A percentile compares a stretch with the other conserved stretches of the same genome.
These are phyloP conservation scores for Epizoanthus ramosus DNA, from an alignment of 92 coral and sea anemone genomes.

Conservation along the genomic window DNA sequence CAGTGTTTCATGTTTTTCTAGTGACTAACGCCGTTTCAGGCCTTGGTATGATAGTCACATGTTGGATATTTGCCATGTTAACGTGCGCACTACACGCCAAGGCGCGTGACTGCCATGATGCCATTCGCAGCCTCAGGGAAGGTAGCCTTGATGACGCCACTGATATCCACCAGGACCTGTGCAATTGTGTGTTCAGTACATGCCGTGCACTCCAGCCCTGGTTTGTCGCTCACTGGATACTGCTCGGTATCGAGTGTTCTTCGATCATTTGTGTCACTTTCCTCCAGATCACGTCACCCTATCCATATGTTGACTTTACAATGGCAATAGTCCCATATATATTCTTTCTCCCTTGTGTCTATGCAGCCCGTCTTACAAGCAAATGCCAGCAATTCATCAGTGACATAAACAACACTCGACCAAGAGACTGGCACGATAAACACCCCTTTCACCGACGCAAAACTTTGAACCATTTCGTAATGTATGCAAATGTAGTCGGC, in stretches of 20 bases:
- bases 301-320: not conserved
- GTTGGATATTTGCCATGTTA: not conserved
- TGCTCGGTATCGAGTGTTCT: not conserved
- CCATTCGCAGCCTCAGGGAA: constrained; percentile 6
- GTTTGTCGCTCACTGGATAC: not conserved
- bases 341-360: not conserved
- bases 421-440: constrained; percentile 1
- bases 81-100: not conserved
- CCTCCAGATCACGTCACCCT: no score
- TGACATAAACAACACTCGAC: not conserved
- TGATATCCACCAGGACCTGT: constrained; percentile 17
- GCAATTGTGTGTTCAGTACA: not conserved
- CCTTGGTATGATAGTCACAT: not conserved
- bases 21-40: not conserved
- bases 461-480: not conserved
- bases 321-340: not conserved
- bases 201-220: constrained; percentile 3
- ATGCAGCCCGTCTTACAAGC: not conserved
- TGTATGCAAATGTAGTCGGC: not conserved
- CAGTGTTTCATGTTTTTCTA: not conserved
- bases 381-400: not conserved
- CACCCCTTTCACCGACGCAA: constrained; percentile 4
- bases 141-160: constrained; percentile 11
- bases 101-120: not conserved
- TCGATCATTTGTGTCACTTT: not conserved